These are phyloP conservation scores for Drosophila bunnanda DNA, from an alignment of 2,888 invertebrate species.

Conservation along the genomic window DNA sequence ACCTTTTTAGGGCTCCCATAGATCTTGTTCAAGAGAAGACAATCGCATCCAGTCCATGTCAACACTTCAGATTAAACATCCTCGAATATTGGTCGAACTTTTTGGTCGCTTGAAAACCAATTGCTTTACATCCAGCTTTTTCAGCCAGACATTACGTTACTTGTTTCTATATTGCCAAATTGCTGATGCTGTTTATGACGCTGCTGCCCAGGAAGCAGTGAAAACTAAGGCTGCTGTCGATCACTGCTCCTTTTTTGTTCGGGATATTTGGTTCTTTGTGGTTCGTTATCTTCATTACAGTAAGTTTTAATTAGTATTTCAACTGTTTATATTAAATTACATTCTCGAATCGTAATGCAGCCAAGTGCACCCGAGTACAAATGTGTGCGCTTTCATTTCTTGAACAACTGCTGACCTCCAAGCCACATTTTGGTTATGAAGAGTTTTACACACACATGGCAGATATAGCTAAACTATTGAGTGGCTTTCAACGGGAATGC, in stretches of 20 bases:
- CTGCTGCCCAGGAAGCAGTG: constrained; percentile 27
- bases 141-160: constrained; percentile 62
- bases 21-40: not conserved
- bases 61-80: constrained; percentile 53
- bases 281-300: constrained; percentile 57
- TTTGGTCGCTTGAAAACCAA: constrained; percentile 73
- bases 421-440: constrained; percentile 34
- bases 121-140: constrained; percentile 64
- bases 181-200: constrained; percentile 72
- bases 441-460: constrained; percentile 58
- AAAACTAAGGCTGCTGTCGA: constrained; percentile 5
- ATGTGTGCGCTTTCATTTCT: constrained; percentile 59
- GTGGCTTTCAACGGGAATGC: constrained; percentile 49
- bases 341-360: constrained; percentile 20
- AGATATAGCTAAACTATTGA: constrained; percentile 68
- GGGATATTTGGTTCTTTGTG: constrained; percentile 76
- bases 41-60: constrained; percentile 42
- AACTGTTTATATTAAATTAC: not conserved
- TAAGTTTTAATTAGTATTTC: constrained; percentile 22
- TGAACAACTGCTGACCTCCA: constrained; percentile 50
- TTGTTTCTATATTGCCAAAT: constrained; percentile 75
- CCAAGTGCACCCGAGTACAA: constrained; percentile 52
- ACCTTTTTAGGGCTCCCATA: constrained; percentile 8
- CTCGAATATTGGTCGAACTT: constrained; percentile 69
- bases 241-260: constrained; percentile 68